Percentiles rank a stretch among this genome's conserved stretches.
Conservation (phyloP, 2,797 vertebrate species). For the Siniperca scherzeri region DNA sequence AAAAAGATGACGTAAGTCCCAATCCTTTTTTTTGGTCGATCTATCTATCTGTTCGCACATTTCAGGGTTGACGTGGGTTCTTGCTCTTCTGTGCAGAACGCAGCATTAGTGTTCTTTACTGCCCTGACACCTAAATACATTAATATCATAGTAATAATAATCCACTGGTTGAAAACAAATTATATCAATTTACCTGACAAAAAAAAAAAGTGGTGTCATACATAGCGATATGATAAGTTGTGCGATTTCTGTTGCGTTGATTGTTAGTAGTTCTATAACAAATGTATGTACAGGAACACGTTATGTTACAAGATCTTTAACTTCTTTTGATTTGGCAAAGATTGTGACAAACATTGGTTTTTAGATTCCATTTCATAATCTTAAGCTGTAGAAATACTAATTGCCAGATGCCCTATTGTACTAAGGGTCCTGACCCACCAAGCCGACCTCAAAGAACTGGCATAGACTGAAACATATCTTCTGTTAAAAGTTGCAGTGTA, state of each 20-base stretch:
- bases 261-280: no score
- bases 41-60: background rate
- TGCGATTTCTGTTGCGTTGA: background rate
- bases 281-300: background rate
- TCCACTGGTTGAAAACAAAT: no score
- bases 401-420: background rate
- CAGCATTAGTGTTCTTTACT: background rate
- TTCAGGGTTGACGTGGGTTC: background rate
- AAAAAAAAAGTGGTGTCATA: no score
- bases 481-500: background rate
- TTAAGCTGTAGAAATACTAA: background rate
- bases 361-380: background rate
- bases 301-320: background rate
- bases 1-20: conserved; percentile 93
- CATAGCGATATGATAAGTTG: background rate
- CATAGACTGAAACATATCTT: background rate
- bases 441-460: background rate
- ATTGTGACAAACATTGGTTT: background rate
- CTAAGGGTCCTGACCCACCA: background rate
- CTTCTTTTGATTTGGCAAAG: background rate
- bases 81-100: background rate
- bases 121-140: no score
- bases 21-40: background rate
- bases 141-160: background rate
- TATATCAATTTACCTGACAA: background rate